phyloP scores from a whole-genome alignment of 2,888 invertebrate genomes.

The Operophtera brumata region DNA sequence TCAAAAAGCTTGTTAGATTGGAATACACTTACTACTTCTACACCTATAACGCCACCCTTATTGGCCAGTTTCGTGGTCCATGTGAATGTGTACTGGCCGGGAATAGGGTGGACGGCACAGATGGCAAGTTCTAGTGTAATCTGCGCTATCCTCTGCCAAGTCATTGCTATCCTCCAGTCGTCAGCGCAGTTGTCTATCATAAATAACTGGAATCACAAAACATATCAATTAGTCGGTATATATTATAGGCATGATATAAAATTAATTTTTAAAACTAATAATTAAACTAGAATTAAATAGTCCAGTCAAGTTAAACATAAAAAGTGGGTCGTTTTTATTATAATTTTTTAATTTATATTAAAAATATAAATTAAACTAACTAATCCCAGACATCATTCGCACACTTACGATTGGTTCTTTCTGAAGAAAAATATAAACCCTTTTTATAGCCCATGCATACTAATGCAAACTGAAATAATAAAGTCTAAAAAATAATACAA shows the following conservation, averaged over 20 bases:
- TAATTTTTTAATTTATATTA: no score
- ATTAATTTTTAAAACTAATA: no score
- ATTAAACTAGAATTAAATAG: no score
- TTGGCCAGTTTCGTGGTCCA: constrained; percentile 98
- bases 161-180: constrained; percentile 99
- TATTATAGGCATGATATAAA: neutral
- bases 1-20: no score
- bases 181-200: constrained; percentile 99
- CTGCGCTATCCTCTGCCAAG: constrained; percentile 97
- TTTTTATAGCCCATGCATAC: no score
- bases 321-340: no score
- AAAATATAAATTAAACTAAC: no score
- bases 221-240: neutral
- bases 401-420: no score
- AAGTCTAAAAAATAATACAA: no score
- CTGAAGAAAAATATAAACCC: no score
- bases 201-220: constrained; percentile 89
- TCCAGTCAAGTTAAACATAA: neutral
- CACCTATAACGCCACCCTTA: constrained; percentile 86
- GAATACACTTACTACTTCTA: constrained; percentile 76
- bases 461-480: no score
- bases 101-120: constrained; percentile 99
- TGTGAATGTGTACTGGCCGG: constrained; percentile 96
- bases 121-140: constrained; percentile 95
- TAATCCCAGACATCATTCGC: no score